A percentile compares a stretch with the other conserved stretches of the same genome.
Evolutionary conservation across 2,888 invertebrate species (phyloP).

Genomic region (Drosophila pseudotakahashii): DNA sequence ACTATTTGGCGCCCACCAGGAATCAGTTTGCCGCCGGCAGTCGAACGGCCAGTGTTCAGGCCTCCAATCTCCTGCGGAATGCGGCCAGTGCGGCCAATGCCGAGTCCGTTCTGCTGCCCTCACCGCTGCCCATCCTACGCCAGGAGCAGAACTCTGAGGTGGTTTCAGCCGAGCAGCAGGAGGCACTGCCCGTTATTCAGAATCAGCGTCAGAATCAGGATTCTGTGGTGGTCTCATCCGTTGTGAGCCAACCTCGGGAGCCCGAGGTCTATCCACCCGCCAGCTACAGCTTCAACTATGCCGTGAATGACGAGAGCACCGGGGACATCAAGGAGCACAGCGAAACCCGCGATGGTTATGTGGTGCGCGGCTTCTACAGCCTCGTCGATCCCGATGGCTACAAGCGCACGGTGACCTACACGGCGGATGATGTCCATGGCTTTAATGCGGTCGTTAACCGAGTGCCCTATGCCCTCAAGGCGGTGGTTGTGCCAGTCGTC

Average conservation of each 20-base stretch:
- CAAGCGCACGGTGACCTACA: constrained; percentile 85
- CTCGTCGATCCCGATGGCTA: constrained; percentile 85
- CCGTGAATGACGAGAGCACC: constrained; percentile 84
- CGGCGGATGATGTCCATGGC: constrained; percentile 85
- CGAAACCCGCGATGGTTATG: constrained; percentile 85
- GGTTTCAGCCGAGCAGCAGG: constrained; percentile 21
- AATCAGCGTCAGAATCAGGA: background rate
- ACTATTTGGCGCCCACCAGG: constrained; percentile 43
- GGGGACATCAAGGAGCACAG: constrained; percentile 85
- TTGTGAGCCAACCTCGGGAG: constrained; percentile 41
- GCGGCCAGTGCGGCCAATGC: constrained; percentile 36
- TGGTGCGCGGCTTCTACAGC: constrained; percentile 85
- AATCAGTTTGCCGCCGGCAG: constrained; percentile 40
- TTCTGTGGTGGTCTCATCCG: constrained; percentile 16
- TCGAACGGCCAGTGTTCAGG: constrained; percentile 29
- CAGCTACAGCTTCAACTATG: constrained; percentile 83
- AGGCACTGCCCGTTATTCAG: constrained; percentile 20
- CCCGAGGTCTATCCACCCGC: constrained; percentile 70
- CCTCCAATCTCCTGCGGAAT: constrained; percentile 42
- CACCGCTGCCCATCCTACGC: constrained; percentile 36
- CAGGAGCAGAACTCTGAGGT: constrained; percentile 8
- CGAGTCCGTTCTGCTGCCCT: background rate
- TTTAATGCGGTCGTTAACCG: constrained; percentile 86
- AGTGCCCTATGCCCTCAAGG: constrained; percentile 78
- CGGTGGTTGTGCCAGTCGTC: constrained; percentile 35